These are phyloP conservation scores for Chrysolina oricalcia DNA, from an alignment of 2,888 invertebrate species.

Conservation along the genomic window DNA sequence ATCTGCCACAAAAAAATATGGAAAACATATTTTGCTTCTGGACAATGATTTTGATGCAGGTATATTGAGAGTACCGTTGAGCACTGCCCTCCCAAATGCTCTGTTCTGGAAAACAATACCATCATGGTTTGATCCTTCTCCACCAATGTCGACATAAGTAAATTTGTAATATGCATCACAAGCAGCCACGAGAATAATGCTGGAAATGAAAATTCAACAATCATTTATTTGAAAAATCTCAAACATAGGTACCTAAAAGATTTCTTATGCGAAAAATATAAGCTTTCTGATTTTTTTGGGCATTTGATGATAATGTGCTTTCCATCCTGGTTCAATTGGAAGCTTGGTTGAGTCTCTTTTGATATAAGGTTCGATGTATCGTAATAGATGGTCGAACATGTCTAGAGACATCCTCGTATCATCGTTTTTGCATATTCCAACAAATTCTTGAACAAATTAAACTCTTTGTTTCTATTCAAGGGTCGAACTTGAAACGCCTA, in stretches of 20 bases:
- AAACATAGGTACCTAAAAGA: conserved; percentile 28
- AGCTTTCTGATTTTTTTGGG: conserved; percentile 36
- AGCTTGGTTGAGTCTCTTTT: too few relatives aligned
- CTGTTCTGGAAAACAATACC: conserved; percentile 12
- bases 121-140: conserved; percentile 24
- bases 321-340: too few relatives aligned
- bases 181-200: conserved; percentile 40
- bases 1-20: conserved; percentile 40
- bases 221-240: conserved; percentile 20
- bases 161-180: conserved; percentile 44
- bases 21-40: conserved; percentile 11
- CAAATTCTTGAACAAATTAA: too few relatives aligned
- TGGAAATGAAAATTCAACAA: conserved; percentile 26
- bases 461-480: too few relatives aligned
- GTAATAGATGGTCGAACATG: too few relatives aligned
- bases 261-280: conserved; percentile 39
- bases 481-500: too few relatives aligned
- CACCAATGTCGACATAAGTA: conserved; percentile 34
- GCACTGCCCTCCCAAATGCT: conserved; percentile 18
- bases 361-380: too few relatives aligned
- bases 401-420: too few relatives aligned
- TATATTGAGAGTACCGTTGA: conserved; percentile 24
- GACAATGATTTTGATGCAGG: conserved; percentile 23
- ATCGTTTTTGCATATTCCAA: too few relatives aligned
- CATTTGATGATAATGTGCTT: too few relatives aligned